Evolutionary conservation across 2,113 vertebrate species (phyloP).

Genomic region (Spea multiplicata): DNA sequence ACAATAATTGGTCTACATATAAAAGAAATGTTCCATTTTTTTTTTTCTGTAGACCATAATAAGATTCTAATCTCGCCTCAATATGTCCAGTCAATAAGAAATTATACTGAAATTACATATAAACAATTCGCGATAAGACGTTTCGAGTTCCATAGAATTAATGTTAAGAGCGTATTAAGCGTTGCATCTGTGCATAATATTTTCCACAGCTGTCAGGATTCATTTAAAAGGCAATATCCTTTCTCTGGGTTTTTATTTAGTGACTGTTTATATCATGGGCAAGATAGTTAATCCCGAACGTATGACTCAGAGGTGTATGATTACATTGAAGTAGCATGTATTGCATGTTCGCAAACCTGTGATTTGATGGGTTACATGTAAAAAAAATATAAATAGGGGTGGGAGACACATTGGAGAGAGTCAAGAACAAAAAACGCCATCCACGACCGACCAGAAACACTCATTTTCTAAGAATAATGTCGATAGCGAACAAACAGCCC

Average conservation of each 20-base stretch:
- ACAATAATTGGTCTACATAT: conserved; percentile 55
- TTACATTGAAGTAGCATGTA: conserved; percentile 60
- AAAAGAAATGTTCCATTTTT: conserved; percentile 60
- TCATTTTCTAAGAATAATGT: no score
- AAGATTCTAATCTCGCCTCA: conserved; percentile 75
- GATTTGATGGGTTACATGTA: conserved; percentile 31
- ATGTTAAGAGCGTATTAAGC: conserved; percentile 61
- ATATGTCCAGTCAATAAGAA: conserved; percentile 68
- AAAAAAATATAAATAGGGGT: conserved; percentile 27
- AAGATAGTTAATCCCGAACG: conserved; percentile 65
- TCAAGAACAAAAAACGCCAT: no score
- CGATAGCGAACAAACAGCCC: no score
- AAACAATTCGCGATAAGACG: conserved; percentile 61
- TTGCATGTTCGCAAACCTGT: conserved; percentile 48
- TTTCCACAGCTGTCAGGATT: conserved; percentile 73
- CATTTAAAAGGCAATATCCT: conserved; percentile 76
- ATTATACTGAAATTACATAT: conserved; percentile 57
- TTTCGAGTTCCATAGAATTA: conserved; percentile 61
- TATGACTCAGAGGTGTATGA: conserved; percentile 68
- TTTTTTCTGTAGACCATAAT: conserved; percentile 69
- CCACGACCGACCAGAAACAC: no score
- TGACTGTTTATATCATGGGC: conserved; percentile 69
- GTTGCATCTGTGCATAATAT: conserved; percentile 66
- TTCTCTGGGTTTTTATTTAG: conserved; percentile 65
- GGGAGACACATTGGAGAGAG: not conserved